Evolutionary conservation across 2,113 vertebrate genomes (phyloP).

Genomic region (Plecotus auritus): DNA sequence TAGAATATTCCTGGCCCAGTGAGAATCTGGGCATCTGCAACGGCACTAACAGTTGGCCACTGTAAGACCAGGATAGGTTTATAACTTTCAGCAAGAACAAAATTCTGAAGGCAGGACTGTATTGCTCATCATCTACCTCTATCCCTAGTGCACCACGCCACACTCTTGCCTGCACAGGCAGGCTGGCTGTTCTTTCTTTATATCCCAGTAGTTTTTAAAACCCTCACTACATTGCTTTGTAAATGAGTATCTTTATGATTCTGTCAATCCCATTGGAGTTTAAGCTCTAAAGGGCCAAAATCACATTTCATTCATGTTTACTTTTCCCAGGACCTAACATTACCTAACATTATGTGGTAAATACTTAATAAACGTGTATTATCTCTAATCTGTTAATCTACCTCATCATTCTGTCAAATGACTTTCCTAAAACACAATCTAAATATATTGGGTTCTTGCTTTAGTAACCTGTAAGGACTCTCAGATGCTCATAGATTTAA

Average conservation of each 20-base stretch:
- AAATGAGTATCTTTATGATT: neutral
- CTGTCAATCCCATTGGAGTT: no score
- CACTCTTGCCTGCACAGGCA: neutral
- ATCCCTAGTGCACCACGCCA: neutral
- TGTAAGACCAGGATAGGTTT: no score
- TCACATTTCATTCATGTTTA: neutral
- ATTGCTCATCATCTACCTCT: no score
- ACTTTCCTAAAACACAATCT: neutral
- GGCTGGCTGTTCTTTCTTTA: neutral
- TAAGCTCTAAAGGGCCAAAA: neutral
- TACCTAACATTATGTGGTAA: neutral
- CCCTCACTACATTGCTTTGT: no score
- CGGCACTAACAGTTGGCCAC: neutral
- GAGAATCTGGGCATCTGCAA: no score
- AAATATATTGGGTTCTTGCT: neutral
- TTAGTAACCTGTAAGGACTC: neutral
- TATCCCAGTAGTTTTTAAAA: neutral
- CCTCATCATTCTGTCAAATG: neutral
- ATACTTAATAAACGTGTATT: neutral
- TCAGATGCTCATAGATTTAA: neutral
- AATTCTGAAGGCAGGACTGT: neutral
- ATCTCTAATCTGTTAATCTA: neutral
- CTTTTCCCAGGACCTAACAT: neutral
- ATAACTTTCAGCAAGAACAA: neutral
- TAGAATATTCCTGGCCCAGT: neutral